phyloP scores from a whole-genome alignment of 1,140 invertebrate species.

The Drosophila ambigua region DNA sequence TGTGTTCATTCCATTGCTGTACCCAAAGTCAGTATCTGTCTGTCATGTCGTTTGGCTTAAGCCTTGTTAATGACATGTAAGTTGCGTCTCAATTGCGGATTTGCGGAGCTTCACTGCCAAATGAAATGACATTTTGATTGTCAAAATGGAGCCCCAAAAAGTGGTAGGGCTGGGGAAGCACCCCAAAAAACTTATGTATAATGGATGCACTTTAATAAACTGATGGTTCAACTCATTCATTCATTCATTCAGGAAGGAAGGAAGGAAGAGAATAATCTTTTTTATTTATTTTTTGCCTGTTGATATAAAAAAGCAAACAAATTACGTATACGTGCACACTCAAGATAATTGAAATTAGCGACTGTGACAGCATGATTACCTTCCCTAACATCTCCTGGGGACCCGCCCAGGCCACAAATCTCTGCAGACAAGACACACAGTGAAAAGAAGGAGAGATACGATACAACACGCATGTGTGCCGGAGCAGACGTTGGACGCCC shows the following conservation, averaged over 20 bases:
- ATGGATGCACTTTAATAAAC: constrained; percentile 45
- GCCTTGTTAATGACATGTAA: constrained; percentile 77
- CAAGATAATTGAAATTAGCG: constrained; percentile 80
- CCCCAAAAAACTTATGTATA: constrained; percentile 20
- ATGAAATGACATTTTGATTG: constrained; percentile 73
- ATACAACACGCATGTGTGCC: constrained; percentile 42
- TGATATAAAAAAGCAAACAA: constrained; percentile 62
- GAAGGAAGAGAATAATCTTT: constrained; percentile 35
- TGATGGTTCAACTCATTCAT: constrained; percentile 36
- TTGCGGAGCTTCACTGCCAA: constrained; percentile 57
- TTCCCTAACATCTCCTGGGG: constrained; percentile 56
- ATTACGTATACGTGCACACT: constrained; percentile 69
- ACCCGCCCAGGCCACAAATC: constrained; percentile 60
- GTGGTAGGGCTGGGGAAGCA: constrained; percentile 19
- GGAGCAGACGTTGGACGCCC: constrained; percentile 51
- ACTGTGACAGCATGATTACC: constrained; percentile 79
- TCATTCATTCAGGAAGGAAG: constrained; percentile 59
- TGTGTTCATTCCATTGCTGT: constrained; percentile 5
- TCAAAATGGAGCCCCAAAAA: constrained; percentile 47
- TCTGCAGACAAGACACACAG: constrained; percentile 7
- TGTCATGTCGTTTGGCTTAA: constrained; percentile 54
- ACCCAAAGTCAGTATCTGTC: constrained; percentile 12
- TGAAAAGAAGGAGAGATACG: constrained; percentile 9
- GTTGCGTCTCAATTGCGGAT: constrained; percentile 79
- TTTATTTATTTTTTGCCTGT: constrained; percentile 5